Base-by-base conservation (phyloP, 2,113 vertebrate species). In the Sander vitreus region DNA sequence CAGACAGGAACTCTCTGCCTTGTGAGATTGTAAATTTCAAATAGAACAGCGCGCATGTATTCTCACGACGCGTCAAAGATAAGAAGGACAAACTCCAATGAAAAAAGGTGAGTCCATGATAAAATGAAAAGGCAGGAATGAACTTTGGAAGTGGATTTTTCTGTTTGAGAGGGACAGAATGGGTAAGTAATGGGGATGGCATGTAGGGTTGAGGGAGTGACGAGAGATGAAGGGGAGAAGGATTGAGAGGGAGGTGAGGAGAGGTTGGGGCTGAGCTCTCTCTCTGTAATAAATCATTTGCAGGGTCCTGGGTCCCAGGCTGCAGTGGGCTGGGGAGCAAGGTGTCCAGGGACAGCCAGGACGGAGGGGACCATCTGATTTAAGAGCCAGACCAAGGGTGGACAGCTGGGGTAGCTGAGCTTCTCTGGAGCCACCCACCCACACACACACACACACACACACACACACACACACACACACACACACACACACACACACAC, bases 211-310 rank as follows among this genome's bases (percentile, higher is more conserved):
- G 60, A 84, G 70, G 53, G 50, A 86, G 50, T 80, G 65, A 83
- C 54, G 67, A 85, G 64, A 80, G 82, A 88, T 86, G 84, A 90
- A 87, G 76, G 60, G 51, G 70, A 80, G 74, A 84, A 77, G 73
- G 85, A 84, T 76, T 47, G 67, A 86, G 84, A 73, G 70, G 57
- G 82, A 85, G 79, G 71, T 80, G 66, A 93, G 87, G 76, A 86
- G 80, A 87, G 74, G 83, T 53, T 87, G 64, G 74, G 57, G 63
- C 70, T 59, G 79, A 83, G 57, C 16, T 65, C 81, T 70, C 78
- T 78, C 69, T 87, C 45, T 55, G 78, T 80, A 88, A 93, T 93
- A 88, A 90, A 93, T 93, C 78, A 90, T 84, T 73, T 76, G 62
- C 73, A 66, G 81, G 88, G 86, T 76, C 84, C 69, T 87, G 73